These are phyloP conservation scores for Portevinia maculata DNA, from an alignment of 2,888 invertebrate species.

Conservation along the genomic window DNA sequence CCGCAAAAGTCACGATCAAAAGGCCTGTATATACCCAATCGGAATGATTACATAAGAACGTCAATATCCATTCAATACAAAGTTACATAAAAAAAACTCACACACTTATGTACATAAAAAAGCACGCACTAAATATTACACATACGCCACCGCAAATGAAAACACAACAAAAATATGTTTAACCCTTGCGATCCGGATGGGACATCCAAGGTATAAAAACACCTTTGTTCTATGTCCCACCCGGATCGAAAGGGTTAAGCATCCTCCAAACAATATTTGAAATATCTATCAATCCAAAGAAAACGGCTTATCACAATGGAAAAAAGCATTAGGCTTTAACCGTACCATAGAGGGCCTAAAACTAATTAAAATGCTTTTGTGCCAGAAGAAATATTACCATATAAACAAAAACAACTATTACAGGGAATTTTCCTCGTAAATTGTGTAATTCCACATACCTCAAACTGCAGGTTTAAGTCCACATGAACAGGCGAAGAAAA, in stretches of 20 bases:
- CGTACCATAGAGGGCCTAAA: no score
- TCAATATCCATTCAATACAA: not conserved
- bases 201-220: no score
- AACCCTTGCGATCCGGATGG: no score
- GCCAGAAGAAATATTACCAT: constrained; percentile 2
- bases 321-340: no score
- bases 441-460: constrained; percentile 74
- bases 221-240: no score
- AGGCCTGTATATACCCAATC: no score
- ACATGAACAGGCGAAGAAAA: constrained; percentile 77
- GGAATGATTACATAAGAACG: no score
- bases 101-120: not conserved
- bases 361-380: not conserved
- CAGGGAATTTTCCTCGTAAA: not conserved
- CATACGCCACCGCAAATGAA: not conserved
- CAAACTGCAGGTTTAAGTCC: constrained; percentile 77
- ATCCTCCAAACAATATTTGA: not conserved
- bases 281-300: not conserved
- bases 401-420: not conserved
- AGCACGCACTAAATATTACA: not conserved
- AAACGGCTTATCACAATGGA: not conserved
- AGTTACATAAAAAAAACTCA: not conserved
- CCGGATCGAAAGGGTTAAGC: no score
- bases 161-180: not conserved
- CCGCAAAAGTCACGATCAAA: no score